Base-by-base conservation (phyloP, 2,888 invertebrate species). In the Anticlea derivata region DNA sequence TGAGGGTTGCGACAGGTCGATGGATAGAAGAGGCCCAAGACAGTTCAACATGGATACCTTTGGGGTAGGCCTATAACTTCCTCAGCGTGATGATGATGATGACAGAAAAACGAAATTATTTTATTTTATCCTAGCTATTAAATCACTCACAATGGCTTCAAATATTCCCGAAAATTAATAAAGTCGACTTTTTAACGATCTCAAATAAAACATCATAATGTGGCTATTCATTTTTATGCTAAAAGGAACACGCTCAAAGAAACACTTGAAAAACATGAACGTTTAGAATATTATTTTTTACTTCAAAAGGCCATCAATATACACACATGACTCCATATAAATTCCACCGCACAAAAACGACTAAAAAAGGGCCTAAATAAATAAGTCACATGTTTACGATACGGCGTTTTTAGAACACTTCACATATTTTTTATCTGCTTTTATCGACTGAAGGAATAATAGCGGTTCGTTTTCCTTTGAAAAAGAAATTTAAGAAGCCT, bases 231-330 rank as follows among this genome's bases (percentile, higher is more conserved):
- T 50, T 45, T 41, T 44, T 47, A 40, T 41, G 30, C 51, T 41
- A 71, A 76, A n/a, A 72, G 71, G 66, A 76, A 69, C 58, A 68
- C 70, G 39, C 29, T 53, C 50, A 73, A 76, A 73, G 73, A 69
- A 76, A 70, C 61, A 68, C 70, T 71, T 73, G 73, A 76, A 79
- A 76, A 59, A 65, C 59, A 69, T 58, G 63, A 65, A 50, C 62
- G 55, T 61, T 66, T 55, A 53, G 57, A 52, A 62, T 67, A 65
- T 69, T 75, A 76, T 74, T 73, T 66, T 68, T 59, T 61, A 71
- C 73, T 75, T 75, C 75, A 76, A 78, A 77, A 69, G 70, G 61
- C 56, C 67, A 68, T 73, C 67, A 71, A 72, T 57, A 66, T 46
- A 56, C 56, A 57, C 45, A 60, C 55, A 61, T 54, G 63, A 71